These are phyloP conservation scores for Drosophila mulleri DNA, from an alignment of 2,888 invertebrate species.

Conservation along the genomic window DNA sequence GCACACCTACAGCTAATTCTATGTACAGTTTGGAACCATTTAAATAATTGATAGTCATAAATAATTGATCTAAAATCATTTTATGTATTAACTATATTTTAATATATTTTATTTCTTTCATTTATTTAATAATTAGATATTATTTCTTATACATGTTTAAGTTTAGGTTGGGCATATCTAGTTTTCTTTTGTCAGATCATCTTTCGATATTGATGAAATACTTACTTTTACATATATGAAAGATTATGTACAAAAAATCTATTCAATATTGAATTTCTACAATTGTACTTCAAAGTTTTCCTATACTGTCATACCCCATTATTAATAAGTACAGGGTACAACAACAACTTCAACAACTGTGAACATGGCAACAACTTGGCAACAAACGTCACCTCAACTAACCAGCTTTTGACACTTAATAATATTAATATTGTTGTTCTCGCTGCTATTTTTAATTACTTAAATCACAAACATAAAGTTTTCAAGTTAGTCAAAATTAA, in stretches of 20 bases:
- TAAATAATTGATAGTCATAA: too few relatives aligned
- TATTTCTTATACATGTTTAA: too few relatives aligned
- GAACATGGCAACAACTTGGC: constrained; percentile 47
- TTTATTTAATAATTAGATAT: too few relatives aligned
- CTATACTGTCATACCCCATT: neutral
- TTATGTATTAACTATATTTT: too few relatives aligned
- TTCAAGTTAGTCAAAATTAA: neutral
- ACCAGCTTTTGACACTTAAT: constrained; percentile 48
- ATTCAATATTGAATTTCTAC: neutral
- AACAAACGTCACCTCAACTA: constrained; percentile 37
- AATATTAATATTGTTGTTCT: constrained; percentile 20
- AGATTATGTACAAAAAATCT: neutral
- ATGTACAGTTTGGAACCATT: too few relatives aligned
- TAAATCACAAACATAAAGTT: constrained; percentile 32
- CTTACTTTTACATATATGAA: neutral
- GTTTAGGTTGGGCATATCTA: too few relatives aligned
- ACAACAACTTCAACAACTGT: constrained; percentile 17
- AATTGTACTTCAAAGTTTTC: neutral
- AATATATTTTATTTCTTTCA: too few relatives aligned
- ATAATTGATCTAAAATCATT: too few relatives aligned
- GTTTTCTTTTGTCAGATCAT: too few relatives aligned
- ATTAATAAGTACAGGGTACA: neutral
- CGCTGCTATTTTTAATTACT: constrained; percentile 40
- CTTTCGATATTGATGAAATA: neutral
- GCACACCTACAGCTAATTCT: too few relatives aligned